These are phyloP conservation scores for Chrysopilus asiliformis DNA, from an alignment of 2,888 invertebrate species.

Conservation along the genomic window DNA sequence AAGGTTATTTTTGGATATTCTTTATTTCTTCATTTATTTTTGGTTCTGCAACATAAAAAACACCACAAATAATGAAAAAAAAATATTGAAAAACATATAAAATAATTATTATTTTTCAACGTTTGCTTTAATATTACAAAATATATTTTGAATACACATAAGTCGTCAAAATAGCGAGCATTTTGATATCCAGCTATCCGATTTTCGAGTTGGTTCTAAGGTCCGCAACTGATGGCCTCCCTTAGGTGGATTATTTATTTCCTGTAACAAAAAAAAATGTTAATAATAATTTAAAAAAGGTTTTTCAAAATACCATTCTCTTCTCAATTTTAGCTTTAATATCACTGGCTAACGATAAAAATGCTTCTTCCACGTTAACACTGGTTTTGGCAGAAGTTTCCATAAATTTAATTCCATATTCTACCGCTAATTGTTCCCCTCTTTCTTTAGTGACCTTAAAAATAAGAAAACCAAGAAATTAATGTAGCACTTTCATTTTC, in stretches of 20 bases:
- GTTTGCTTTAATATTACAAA: too few relatives aligned
- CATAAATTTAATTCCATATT: constrained; percentile 98
- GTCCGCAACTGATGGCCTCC: constrained; percentile 68
- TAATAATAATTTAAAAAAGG: constrained; percentile 1
- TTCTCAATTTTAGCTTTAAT: constrained; percentile 98
- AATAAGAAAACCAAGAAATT: too few relatives aligned
- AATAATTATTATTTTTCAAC: too few relatives aligned
- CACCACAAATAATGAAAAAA: too few relatives aligned
- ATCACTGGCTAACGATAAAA: constrained; percentile 92
- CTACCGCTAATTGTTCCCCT: constrained; percentile 92
- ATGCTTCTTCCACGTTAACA: constrained; percentile 95
- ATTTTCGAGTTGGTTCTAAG: constrained; percentile 65
- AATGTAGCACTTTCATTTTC: too few relatives aligned
- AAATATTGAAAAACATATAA: too few relatives aligned
- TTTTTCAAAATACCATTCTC: constrained; percentile 64
- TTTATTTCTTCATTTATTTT: too few relatives aligned
- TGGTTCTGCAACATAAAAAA: too few relatives aligned
- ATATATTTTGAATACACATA: too few relatives aligned
- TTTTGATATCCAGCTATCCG: constrained; percentile 73
- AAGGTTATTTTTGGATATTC: too few relatives aligned
- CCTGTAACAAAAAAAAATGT: constrained; percentile 39
- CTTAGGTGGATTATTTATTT: constrained; percentile 80
- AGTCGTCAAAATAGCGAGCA: constrained; percentile 86
- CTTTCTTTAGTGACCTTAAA: constrained; percentile 90
- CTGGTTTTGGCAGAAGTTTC: constrained; percentile 98